A percentile compares a stretch with the other conserved stretches of the same genome.
These are phyloP conservation scores for Malthinus seriepunctatus DNA, from an alignment of 2,888 invertebrate genomes.

Conservation along the genomic window DNA sequence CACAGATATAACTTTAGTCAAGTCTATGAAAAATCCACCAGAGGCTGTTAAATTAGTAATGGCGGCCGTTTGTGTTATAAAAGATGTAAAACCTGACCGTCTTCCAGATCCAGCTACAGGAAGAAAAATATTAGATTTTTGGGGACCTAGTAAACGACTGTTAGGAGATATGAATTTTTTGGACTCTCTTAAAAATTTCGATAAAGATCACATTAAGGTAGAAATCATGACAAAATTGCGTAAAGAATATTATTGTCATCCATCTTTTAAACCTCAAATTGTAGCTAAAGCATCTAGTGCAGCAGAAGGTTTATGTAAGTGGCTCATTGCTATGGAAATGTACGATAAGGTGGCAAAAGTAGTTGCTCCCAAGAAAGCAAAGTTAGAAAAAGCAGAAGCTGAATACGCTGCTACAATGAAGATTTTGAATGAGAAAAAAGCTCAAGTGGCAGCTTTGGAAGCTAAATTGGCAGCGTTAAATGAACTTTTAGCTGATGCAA, in stretches of 20 bases:
- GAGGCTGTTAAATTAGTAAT: conserved; percentile 80
- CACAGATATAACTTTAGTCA: conserved; percentile 81
- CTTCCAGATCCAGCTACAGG: conserved; percentile 73
- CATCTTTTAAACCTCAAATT: conserved; percentile 77
- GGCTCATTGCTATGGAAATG: conserved; percentile 89
- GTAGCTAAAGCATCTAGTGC: conserved; percentile 91
- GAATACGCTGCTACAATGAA: conserved; percentile 84
- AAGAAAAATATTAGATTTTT: conserved; percentile 75
- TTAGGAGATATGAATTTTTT: conserved; percentile 82
- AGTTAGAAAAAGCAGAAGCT: conserved; percentile 77
- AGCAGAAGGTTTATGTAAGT: conserved; percentile 90
- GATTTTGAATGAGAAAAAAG: conserved; percentile 81
- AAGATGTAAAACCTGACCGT: conserved; percentile 76
- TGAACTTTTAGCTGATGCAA: conserved; percentile 67
- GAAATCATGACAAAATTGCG: conserved; percentile 74
- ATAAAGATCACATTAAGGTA: conserved; percentile 81
- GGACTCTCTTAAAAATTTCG: conserved; percentile 74
- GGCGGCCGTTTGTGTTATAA: conserved; percentile 91
- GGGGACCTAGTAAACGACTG: conserved; percentile 83
- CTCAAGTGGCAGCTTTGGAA: conserved; percentile 76
- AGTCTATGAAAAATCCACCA: conserved; percentile 89
- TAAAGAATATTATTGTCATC: conserved; percentile 74
- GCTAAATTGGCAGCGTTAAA: conserved; percentile 74
- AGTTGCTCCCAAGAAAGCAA: conserved; percentile 84
- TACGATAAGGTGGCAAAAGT: conserved; percentile 84